Evolutionary conservation across 2,888 invertebrate species (phyloP).

Genomic region (Hyposoter dolosus): DNA sequence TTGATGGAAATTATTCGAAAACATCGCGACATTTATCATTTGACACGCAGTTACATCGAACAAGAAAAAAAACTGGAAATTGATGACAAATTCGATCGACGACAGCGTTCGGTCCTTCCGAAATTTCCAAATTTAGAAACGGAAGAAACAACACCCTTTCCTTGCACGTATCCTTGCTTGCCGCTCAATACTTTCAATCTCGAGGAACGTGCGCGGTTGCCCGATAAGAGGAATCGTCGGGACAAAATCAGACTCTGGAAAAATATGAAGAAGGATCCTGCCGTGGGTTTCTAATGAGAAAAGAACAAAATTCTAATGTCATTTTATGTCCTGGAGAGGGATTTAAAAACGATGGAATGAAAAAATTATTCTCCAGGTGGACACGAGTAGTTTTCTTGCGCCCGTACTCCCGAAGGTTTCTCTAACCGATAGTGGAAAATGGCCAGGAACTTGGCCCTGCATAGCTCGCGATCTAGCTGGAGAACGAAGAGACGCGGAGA

Average conservation of each 20-base stretch:
- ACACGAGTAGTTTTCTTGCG: constrained; percentile 59
- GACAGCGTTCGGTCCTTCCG: constrained; percentile 67
- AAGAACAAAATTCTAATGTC: neutral
- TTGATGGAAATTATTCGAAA: neutral
- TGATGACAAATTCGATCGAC: constrained; percentile 72
- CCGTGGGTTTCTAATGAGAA: constrained; percentile 69
- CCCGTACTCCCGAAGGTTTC: constrained; percentile 54
- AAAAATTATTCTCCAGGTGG: constrained; percentile 58
- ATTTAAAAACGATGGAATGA: neutral
- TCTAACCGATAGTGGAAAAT: constrained; percentile 68
- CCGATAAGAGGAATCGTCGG: constrained; percentile 69
- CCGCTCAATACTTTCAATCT: constrained; percentile 75
- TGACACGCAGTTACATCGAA: constrained; percentile 72
- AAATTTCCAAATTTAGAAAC: constrained; percentile 72
- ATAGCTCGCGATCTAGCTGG: constrained; percentile 67
- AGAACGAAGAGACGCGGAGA: constrained; percentile 64
- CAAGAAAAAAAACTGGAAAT: constrained; percentile 67
- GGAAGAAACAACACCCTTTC: constrained; percentile 65
- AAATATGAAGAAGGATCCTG: constrained; percentile 72
- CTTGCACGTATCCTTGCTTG: constrained; percentile 66
- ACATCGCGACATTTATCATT: neutral
- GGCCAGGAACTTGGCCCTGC: constrained; percentile 77
- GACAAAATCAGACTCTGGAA: constrained; percentile 77
- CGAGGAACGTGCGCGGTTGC: constrained; percentile 64
- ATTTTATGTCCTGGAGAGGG: neutral